Base-by-base conservation (phyloP, 2,888 invertebrate species). In the Aquatica leii region DNA sequence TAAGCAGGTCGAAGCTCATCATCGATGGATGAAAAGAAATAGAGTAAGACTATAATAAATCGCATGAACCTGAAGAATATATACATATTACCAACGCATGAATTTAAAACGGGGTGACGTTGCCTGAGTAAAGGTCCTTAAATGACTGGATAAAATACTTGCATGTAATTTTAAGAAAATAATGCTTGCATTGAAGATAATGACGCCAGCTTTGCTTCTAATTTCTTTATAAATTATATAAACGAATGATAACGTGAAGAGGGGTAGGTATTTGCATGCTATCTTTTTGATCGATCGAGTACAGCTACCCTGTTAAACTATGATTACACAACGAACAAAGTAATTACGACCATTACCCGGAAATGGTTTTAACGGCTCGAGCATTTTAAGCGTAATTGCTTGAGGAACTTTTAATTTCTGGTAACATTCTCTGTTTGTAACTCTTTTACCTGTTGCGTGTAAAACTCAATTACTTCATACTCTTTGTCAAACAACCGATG, bases 11-110 rank as follows among this genome's bases (percentile, higher is more conserved):
- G 87, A 87, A 76, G 86, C 87, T 48, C 87, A 88, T 77, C 87
- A 89, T 72, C 86, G 90, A 84, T 94, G 94, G 94, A 91, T 92
- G 85, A 91, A 92, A 82, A 88, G 91, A 83, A 93, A 94, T 86
- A 87, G 93, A 87, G 93, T 93, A 86, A 85, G 82, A 57, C 31
- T 49, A 63, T 40, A 64, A 48, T 49, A 24, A 35, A 54, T 59
- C 58, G 64, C 64, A 63, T 63, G 63, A 53, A 14, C 4, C 12
- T 37, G 37, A 37, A 37, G 37, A 37, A n/a, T 37, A n/a, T n/a
- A n/a, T n/a, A n/a, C n/a, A n/a, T n/a, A n/a, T n/a, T n/a, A n/a
- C n/a, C 37, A 37, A 37, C 11, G 37, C 37, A 37, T 37, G 37
- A 3, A 37, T n/a, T 37, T 37, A 5, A 37, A n/a, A 37, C 24